Evolutionary conservation across 2,888 invertebrate species (phyloP).

Genomic region (Catocala fraxini): DNA sequence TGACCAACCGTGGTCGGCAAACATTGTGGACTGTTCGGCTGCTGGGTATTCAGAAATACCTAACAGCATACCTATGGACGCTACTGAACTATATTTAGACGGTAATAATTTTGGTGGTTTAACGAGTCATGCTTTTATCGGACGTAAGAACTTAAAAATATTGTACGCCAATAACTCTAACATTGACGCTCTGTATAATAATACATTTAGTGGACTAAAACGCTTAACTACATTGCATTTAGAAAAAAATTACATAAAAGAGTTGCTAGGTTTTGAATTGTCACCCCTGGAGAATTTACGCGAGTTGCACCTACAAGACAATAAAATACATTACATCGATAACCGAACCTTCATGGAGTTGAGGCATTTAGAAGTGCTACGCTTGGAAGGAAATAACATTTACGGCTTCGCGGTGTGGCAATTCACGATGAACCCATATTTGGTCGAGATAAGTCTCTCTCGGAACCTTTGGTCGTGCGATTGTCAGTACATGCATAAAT

Average conservation of each 20-base stretch:
- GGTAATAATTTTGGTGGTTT: slow-evolving; percentile 96
- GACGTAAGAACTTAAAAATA: slow-evolving; percentile 95
- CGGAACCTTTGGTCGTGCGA: slow-evolving; percentile 97
- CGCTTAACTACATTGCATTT: slow-evolving; percentile 93
- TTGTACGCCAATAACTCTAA: slow-evolving; percentile 96
- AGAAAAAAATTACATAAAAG: slow-evolving; percentile 94
- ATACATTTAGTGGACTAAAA: slow-evolving; percentile 96
- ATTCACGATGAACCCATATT: slow-evolving; percentile 93
- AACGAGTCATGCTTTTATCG: slow-evolving; percentile 96
- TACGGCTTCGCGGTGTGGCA: slow-evolving; percentile 95
- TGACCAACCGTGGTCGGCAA: slow-evolving; percentile 97
- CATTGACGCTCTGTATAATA: slow-evolving; percentile 94
- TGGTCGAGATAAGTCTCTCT: slow-evolving; percentile 94
- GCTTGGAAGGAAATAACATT: slow-evolving; percentile 94
- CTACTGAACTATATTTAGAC: slow-evolving; percentile 97
- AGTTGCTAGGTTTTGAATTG: slow-evolving; percentile 94
- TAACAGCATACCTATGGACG: slow-evolving; percentile 97
- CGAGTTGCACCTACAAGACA: slow-evolving; percentile 95
- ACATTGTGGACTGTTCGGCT: slow-evolving; percentile 96
- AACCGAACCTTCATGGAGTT: slow-evolving; percentile 94
- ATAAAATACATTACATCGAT: slow-evolving; percentile 93
- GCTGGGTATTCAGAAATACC: slow-evolving; percentile 94
- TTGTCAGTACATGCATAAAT: slow-evolving; percentile 93
- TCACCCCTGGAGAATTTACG: slow-evolving; percentile 93
- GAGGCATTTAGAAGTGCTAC: slow-evolving; percentile 93